Evolutionary conservation across 2,113 vertebrate species (phyloP).

Genomic region (Xenopus tropicalis): UCB_Xtro_10.0 CM004443.2:115039001-115039500

Average conservation of each 20-base stretch:
- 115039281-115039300: slow-evolving; percentile 24
- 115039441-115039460: background rate
- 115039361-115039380: background rate
- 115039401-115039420: background rate
- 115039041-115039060: slow-evolving; percentile 32
- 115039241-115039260: slow-evolving; percentile 20
- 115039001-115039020: slow-evolving; percentile 31
- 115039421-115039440: background rate
- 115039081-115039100: slow-evolving; percentile 29
- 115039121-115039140: slow-evolving; percentile 27
- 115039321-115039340: slow-evolving; percentile 11
- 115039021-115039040: slow-evolving; percentile 28
- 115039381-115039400: background rate
- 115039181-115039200: slow-evolving; percentile 33
- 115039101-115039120: slow-evolving; percentile 38
- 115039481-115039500: too few relatives aligned
- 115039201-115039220: slow-evolving; percentile 34
- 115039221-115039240: slow-evolving; percentile 28
- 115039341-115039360: slow-evolving; percentile 32
- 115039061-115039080: slow-evolving; percentile 22
- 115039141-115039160: slow-evolving; percentile 37
- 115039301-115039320: slow-evolving; percentile 12
- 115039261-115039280: slow-evolving; percentile 8
- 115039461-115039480: too few relatives aligned
- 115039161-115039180: slow-evolving; percentile 26